phyloP scores from a whole-genome alignment of 2,888 invertebrate genomes.

The Lypha dubia region DNA sequence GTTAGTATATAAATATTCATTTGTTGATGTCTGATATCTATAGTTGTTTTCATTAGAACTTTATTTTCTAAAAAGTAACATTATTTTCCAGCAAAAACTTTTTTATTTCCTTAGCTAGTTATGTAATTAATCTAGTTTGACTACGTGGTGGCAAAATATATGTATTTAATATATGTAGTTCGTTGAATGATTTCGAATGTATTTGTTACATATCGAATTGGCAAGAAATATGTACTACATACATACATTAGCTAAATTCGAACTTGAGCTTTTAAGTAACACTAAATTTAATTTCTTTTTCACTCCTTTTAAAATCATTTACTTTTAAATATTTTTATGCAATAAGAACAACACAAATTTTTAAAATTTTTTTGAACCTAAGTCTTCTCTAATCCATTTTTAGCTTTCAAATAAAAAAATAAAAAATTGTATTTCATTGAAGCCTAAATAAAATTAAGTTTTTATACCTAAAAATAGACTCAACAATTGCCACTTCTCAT shows the following conservation, averaged over 20 bases:
- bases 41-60: slow-evolving; percentile 34
- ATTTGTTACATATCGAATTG: no score
- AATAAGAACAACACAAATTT: no score
- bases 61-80: neutral
- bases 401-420: neutral
- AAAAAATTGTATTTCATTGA: neutral
- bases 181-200: neutral
- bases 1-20: slow-evolving; percentile 37
- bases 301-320: no score
- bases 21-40: slow-evolving; percentile 46
- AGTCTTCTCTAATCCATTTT: neutral
- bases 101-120: neutral
- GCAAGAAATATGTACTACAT: no score
- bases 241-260: no score
- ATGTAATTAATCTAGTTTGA: neutral
- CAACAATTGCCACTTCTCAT: neutral
- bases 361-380: no score
- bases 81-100: neutral
- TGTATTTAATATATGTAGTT: neutral
- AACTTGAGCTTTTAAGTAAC: no score
- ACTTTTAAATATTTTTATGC: no score
- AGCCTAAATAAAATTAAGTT: neutral
- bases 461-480: neutral
- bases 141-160: neutral
- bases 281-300: no score